These are phyloP conservation scores for Clitarchus hookeri DNA, from an alignment of 2,888 invertebrate species.

Conservation along the genomic window DNA sequence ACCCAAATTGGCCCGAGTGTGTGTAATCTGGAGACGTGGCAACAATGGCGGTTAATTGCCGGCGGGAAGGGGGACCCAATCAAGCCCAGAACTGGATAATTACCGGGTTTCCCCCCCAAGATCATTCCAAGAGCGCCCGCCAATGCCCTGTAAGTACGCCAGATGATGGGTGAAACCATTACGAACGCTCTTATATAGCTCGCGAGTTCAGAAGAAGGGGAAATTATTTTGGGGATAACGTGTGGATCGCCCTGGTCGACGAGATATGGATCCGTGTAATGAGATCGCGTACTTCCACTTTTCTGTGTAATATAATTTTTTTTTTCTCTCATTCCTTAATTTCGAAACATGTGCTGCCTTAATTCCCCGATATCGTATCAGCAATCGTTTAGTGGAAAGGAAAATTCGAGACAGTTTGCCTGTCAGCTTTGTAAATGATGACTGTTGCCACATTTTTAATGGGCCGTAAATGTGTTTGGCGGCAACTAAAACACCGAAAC, in stretches of 20 bases:
- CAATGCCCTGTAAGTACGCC: neutral
- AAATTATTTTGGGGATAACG: neutral
- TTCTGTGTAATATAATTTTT: neutral
- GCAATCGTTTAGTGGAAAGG: neutral
- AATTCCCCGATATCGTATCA: neutral
- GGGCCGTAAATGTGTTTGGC: neutral
- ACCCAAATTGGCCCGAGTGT: neutral
- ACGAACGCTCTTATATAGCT: neutral
- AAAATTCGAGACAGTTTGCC: neutral
- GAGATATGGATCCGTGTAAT: slow-evolving; percentile 14
- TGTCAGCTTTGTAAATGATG: neutral
- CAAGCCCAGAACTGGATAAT: slow-evolving; percentile 24
- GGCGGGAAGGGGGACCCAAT: slow-evolving; percentile 2
- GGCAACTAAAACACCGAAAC: too few relatives aligned
- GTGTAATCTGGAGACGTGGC: neutral
- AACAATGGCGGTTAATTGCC: slow-evolving; percentile 2
- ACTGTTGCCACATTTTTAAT: neutral
- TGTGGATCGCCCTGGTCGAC: neutral
- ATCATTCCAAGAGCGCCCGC: neutral
- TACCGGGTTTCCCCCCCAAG: neutral
- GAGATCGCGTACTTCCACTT: neutral
- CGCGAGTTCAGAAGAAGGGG: neutral
- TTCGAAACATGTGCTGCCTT: neutral
- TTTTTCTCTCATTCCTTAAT: neutral
- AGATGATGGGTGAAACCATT: neutral